These are phyloP conservation scores for Drosophila kikkawai DNA, from an alignment of 1,140 invertebrate species.

Conservation along the genomic window DNA sequence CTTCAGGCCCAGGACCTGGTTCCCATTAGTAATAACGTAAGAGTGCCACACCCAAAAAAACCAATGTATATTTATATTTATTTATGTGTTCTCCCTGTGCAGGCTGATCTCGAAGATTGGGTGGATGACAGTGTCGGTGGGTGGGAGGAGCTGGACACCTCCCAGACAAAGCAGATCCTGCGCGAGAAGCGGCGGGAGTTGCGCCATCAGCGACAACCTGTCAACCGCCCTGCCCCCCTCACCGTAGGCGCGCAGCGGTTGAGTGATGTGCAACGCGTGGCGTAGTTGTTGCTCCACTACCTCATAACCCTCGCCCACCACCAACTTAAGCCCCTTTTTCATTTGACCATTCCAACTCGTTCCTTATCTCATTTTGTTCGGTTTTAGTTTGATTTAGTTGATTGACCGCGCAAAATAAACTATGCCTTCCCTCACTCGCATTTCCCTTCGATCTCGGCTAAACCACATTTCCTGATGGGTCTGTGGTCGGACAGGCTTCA, in stretches of 20 bases:
- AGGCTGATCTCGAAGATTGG: constrained; percentile 85
- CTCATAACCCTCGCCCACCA: background rate
- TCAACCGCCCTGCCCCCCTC: constrained; percentile 27
- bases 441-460: constrained; percentile 42
- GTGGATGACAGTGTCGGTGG: constrained; percentile 78
- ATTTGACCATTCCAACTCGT: constrained; percentile 15
- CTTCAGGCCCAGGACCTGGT: constrained; percentile 77
- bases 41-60: background rate
- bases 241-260: constrained; percentile 72
- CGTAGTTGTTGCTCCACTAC: constrained; percentile 46
- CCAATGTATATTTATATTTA: background rate
- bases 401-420: constrained; percentile 60
- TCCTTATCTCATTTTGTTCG: constrained; percentile 22
- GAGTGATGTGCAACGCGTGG: constrained; percentile 53
- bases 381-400: constrained; percentile 55
- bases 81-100: background rate
- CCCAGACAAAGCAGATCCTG: constrained; percentile 81
- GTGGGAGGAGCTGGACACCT: constrained; percentile 84
- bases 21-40: constrained; percentile 75
- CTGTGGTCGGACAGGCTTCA: constrained; percentile 55
- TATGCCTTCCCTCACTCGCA: constrained; percentile 59
- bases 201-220: constrained; percentile 73
- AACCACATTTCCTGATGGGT: constrained; percentile 54
- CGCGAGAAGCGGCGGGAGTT: constrained; percentile 81
- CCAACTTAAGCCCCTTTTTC: constrained; percentile 1